Conservation (phyloP, 64 coral and sea anemone genomes). For the Stichodactyla helianthus region DNA sequence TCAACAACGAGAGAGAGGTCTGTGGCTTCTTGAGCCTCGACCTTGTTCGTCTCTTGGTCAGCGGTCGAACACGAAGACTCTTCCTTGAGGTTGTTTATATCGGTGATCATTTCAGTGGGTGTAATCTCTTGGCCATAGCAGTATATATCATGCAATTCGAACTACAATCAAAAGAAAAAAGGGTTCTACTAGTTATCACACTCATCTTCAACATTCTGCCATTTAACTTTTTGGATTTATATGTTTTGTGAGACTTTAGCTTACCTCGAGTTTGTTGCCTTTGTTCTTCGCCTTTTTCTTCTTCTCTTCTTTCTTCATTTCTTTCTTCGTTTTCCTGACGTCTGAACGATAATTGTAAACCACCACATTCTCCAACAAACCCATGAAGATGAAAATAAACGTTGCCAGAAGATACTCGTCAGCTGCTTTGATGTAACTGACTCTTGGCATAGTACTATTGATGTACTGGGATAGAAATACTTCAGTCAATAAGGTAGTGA, state of each 20-base stretch:
- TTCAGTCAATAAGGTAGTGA: conserved; percentile 60
- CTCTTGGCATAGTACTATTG: conserved; percentile 50
- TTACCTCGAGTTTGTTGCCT: too few species aligned
- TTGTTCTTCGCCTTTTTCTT: too few species aligned
- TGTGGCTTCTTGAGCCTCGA: not conserved
- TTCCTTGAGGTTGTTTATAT: not conserved
- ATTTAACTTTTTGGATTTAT: too few species aligned
- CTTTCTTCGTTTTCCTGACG: too few species aligned
- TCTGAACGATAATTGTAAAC: too few species aligned
- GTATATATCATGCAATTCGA: not conserved
- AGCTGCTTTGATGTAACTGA: conserved; percentile 69
- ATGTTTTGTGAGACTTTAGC: too few species aligned
- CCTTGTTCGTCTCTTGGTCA: not conserved
- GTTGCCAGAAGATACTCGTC: conserved; percentile 25
- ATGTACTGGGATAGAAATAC: conserved; percentile 57
- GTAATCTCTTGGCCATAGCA: not conserved
- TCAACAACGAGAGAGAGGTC: not conserved
- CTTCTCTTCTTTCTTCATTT: too few species aligned
- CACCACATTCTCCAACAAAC: too few species aligned
- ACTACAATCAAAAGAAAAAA: not conserved
- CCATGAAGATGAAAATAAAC: too few species aligned
- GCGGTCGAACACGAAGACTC: not conserved
- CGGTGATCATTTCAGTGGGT: not conserved
- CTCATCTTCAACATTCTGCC: too few species aligned
- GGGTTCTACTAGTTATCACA: too few species aligned